Base-by-base conservation (phyloP, 2,888 invertebrate species). In the Mactromeris polynyma region DNA sequence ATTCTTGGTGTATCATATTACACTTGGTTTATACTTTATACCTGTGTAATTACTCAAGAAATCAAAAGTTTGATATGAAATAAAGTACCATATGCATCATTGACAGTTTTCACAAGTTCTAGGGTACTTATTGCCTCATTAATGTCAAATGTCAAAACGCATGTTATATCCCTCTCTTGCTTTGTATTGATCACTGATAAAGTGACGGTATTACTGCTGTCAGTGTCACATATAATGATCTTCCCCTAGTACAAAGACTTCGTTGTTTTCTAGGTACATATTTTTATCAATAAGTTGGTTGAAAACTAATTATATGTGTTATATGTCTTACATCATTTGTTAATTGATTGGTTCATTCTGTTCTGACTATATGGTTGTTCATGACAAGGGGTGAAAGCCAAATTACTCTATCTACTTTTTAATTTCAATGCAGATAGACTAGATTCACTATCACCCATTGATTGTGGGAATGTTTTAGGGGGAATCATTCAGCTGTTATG, bases 131-230 rank as follows among this genome's bases (percentile, higher is more conserved):
- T 64, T n/a, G 51, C 36, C 80, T 26, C 42, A 7, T 73, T 33
- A 73, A 73, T 33, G 73, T 73, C 73, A 73, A 36, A 73, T 73
- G 73, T 73, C 73, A 73, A 73, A 73, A 36, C 4, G 17, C 31
- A 36, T 0, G 17, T 17, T 17, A 73, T 17, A 36, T 36, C 31
- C 26, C 26, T 73, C 19, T 73, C 73, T 19, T 2, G 3, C 14
- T 73, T 33, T 73, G 19, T 73, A 73, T 73, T 73, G 73, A 73
- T 73, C 73, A 73, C 33, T 33, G 17, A 36, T 36, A 36, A 33
- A 33, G 36, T 73, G 26, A 33, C 33, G 31, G 31, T 31, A 7
- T 69, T 33, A 31, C 33, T 31, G 31, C 7, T 69, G 69, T 69
- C 69, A 69, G 33, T 69, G 69, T 33, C 69, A 69, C 17, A 33